Base-by-base conservation (phyloP, 2,888 invertebrate species). In the Furcula furcula region DNA sequence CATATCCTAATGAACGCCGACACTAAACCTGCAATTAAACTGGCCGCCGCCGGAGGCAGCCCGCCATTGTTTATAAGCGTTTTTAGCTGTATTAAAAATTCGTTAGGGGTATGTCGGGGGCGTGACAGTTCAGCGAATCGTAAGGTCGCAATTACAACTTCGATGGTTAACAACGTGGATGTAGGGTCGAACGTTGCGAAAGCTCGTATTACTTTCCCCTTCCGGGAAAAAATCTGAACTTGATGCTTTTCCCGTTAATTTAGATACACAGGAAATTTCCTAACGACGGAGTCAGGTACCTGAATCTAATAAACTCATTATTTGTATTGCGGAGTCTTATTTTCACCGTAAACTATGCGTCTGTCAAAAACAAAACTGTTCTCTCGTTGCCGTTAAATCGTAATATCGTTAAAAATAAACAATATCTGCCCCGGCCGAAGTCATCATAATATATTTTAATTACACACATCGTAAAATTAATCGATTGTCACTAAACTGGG, bases 1-100 rank as follows among this genome's bases (percentile, higher is more conserved):
- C 80, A 83, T 81, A 78, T 85, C 76, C 79, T 85, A 84, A 84
- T 80, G 80, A 84, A 82, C 76, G 75, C 64, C 69, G 71, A 76
- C 76, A 70, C 80, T 77, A 79, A 85, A 79, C 81, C 82, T 78
- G 80, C 83, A 85, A 87, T 85, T 84, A 80, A 75, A 68, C 62
- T 55, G 62, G 59, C 69, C 65, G 72, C 69, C 67, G 72, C 73
- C 62, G 61, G 65, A 52, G 63, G 66, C 59, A 36, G 36, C 44
- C 43, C 49, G 64, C 63, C 65, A 71, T 76, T 78, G 80, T 79
- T 80, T 78, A 73, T 68, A 66, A 67, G 58, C 71, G 67, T 69
- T 73, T 76, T 79, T 71, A 59, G 71, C 67, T 66, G 64, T 71
- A 76, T 81, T 76, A 76, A 76, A 80, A 76, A 80, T 74, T 76